A percentile compares a stretch with the other conserved stretches of the same genome.
Conservation (phyloP, 2,113 vertebrate genomes). For the Crypturellus undulatus region DNA sequence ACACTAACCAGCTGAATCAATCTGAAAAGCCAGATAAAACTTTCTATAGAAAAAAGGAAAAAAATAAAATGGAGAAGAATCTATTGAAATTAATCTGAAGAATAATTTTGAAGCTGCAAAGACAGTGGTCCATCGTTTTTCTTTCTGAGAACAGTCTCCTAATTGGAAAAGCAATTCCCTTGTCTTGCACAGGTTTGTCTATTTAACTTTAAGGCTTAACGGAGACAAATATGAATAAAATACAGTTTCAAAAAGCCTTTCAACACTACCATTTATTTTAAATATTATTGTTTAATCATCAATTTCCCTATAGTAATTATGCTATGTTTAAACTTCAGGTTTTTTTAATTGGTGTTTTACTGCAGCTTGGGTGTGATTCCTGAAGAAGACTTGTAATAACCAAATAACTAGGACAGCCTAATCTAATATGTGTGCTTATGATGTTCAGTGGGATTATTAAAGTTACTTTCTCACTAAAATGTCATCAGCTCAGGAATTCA, state of each 20-base stretch:
- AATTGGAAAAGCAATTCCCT: slow-evolving; percentile 32
- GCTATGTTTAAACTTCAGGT: slow-evolving; percentile 45
- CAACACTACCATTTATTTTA: slow-evolving; percentile 64
- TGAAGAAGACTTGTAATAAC: slow-evolving; percentile 54
- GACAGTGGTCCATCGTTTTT: neutral
- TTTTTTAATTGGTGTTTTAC: slow-evolving; percentile 49
- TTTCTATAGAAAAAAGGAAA: fast-evolving
- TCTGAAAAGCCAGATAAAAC: neutral
- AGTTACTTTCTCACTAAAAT: slow-evolving; percentile 66
- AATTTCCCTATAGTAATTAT: slow-evolving; percentile 61
- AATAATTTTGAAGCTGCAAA: slow-evolving; percentile 38
- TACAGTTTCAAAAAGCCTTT: slow-evolving; percentile 59
- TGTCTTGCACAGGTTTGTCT: slow-evolving; percentile 41
- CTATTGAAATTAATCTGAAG: neutral
- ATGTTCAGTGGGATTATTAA: slow-evolving; percentile 62
- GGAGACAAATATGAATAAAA: slow-evolving; percentile 68
- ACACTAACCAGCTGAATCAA: neutral
- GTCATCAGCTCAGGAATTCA: slow-evolving; percentile 44
- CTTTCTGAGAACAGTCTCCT: neutral
- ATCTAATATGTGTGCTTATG: slow-evolving; percentile 61
- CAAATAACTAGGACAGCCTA: slow-evolving; percentile 59
- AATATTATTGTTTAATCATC: slow-evolving; percentile 72
- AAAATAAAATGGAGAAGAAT: neutral
- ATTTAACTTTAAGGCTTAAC: slow-evolving; percentile 67
- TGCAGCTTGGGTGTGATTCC: slow-evolving; percentile 67